Conservation (phyloP, 2,797 vertebrate genomes). For the Alca torda region DNA sequence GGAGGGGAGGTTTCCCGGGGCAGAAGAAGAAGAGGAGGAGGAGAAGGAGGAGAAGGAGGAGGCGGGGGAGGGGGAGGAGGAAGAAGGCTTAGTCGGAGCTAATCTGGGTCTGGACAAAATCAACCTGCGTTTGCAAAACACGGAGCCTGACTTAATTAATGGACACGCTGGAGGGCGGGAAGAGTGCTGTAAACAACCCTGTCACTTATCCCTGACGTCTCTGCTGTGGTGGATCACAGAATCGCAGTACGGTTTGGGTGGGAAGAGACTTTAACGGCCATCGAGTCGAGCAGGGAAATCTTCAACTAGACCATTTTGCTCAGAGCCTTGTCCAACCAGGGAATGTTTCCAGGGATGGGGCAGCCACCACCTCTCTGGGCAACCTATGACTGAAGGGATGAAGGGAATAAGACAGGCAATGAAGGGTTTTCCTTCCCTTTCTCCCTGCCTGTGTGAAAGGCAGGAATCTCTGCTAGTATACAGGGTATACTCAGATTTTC, state of each 20-base stretch:
- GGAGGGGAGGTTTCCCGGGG: not conserved
- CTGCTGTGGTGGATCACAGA: not conserved
- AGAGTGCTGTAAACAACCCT: not conserved
- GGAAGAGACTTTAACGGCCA: not conserved
- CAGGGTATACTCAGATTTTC: not conserved
- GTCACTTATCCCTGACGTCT: not conserved
- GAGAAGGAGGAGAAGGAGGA: not conserved
- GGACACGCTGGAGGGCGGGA: not conserved
- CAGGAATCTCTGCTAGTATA: not conserved
- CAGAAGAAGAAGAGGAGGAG: not conserved
- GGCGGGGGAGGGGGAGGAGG: not conserved
- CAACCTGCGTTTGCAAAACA: not conserved
- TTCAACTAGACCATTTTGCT: rapidly evolving
- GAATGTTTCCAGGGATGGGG: not conserved
- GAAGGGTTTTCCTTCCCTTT: not conserved
- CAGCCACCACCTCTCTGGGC: not conserved
- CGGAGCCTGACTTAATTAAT: not conserved
- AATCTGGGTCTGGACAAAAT: not conserved
- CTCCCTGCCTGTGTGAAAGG: not conserved
- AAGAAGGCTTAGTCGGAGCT: not conserved
- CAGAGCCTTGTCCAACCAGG: not conserved
- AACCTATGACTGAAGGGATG: not conserved
- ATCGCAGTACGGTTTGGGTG: rapidly evolving
- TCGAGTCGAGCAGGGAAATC: not conserved
- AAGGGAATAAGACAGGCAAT: too few species aligned